These are phyloP conservation scores for Aphaenogaster ashmeadi DNA, from an alignment of 1,140 invertebrate species.

Conservation along the genomic window DNA sequence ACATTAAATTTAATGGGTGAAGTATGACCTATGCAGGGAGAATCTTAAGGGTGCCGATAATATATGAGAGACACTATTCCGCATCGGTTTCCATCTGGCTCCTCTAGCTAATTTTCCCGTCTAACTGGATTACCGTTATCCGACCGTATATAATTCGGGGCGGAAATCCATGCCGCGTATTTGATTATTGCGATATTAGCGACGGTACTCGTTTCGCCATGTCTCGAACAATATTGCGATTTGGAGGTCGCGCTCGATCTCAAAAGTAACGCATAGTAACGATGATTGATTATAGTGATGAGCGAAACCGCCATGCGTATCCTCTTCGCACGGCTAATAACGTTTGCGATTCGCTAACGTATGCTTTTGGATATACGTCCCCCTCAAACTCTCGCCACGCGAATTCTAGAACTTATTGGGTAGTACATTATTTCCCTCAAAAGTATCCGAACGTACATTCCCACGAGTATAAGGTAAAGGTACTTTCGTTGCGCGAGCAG, in stretches of 20 bases:
- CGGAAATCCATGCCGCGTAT: background rate
- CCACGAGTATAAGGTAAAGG: constrained; percentile 45
- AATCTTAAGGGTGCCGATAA: constrained; percentile 29
- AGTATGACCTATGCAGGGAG: background rate
- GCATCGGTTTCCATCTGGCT: background rate
- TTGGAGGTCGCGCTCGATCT: background rate
- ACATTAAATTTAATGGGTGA: constrained; percentile 1
- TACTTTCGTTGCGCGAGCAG: background rate
- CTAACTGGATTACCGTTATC: background rate
- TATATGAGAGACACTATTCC: constrained; percentile 36
- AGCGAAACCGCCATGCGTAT: background rate
- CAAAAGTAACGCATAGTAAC: background rate
- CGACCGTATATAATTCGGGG: background rate
- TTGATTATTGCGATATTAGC: background rate
- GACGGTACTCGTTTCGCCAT: background rate
- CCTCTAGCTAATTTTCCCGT: background rate
- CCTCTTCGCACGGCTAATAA: background rate
- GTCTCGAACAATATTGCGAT: background rate
- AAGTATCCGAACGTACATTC: constrained; percentile 46
- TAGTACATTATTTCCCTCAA: background rate
- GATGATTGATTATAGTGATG: background rate
- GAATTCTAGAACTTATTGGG: constrained; percentile 32
- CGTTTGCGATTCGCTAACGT: background rate
- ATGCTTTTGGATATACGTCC: background rate
- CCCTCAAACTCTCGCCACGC: background rate